Conservation (phyloP, 2,113 vertebrate species). For the Planiliza haematocheilus region DNA sequence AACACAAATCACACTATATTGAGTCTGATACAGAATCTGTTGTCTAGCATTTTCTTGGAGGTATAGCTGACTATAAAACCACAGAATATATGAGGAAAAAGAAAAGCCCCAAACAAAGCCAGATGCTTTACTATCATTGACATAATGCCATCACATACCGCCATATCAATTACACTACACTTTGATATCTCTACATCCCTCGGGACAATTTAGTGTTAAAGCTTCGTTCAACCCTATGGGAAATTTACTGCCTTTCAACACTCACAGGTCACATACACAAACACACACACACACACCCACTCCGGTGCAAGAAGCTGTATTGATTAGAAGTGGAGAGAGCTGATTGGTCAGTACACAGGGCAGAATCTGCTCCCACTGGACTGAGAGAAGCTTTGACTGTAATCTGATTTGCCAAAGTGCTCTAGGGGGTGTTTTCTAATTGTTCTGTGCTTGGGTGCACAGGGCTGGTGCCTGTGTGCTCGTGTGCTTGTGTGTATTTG, state of each 20-base stretch:
- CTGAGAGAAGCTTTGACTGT: slow-evolving; percentile 28
- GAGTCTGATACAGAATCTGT: too few species aligned
- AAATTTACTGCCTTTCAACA: slow-evolving; percentile 38
- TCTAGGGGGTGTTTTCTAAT: slow-evolving; percentile 45
- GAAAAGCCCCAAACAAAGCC: neutral
- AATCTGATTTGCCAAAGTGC: slow-evolving; percentile 54
- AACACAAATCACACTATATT: too few species aligned
- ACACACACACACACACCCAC: neutral
- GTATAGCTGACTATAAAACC: too few species aligned
- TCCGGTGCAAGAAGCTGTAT: slow-evolving; percentile 1
- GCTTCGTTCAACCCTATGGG: slow-evolving; percentile 8
- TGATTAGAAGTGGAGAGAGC: slow-evolving; percentile 20
- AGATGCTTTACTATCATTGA: slow-evolving; percentile 12
- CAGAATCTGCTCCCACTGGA: slow-evolving; percentile 31
- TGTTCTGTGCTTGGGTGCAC: slow-evolving; percentile 35
- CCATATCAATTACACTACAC: slow-evolving; percentile 8
- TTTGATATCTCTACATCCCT: slow-evolving; percentile 17
- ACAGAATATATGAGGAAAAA: too few species aligned
- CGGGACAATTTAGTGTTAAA: slow-evolving; percentile 34
- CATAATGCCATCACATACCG: neutral
- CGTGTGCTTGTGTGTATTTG: slow-evolving; percentile 22
- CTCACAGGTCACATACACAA: neutral
- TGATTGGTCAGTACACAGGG: slow-evolving; percentile 35
- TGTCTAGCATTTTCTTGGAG: too few species aligned
- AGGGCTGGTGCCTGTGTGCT: neutral